Evolutionary conservation across 2,888 invertebrate species (phyloP), one percentile per base, ranked within the genome.

Genomic region (Synanthedon tipuliformis): DNA sequence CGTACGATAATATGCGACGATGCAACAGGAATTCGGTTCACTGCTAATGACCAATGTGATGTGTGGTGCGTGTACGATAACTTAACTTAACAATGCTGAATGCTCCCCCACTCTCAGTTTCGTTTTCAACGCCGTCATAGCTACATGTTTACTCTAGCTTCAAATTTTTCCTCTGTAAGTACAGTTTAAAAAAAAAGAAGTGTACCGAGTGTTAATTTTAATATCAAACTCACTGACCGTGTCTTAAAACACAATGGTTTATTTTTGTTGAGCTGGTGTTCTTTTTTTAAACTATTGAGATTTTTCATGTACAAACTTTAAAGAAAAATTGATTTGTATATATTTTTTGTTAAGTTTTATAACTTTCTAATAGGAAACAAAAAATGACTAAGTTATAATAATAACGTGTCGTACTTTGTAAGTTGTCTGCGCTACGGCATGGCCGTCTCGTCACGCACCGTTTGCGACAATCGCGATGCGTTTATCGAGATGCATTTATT

Each of bases 1-100:
- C 70, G 66, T 67, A 71, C 68, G 74, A 79, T 75, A 78, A 80
- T 23, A 70, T 64, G 63, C 66, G 59, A 59, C 66, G 73, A 73
- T 73, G 72, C 64, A 64, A 68, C 63, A 71, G 73, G 75, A 80
- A 80, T 79, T 75, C 65, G 69, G 70, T 67, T 62, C 65, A 61
- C 63, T 63, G 64, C 65, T 77, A 73, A 75, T 73, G 71, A 68
- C 67, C 66, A 63, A 65, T 67, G 69, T 59, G 10, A 34, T 34
- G 34, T 34, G 34, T 34, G 34, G 34, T 34, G 34, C 34, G 34
- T 34, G 62, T 62, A 66, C 64, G 69, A 71, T 71, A 68, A 67
- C 63, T 63, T 61, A 58, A 57, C 58, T 63, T 61, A 58, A 57
- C 58, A 54, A 56, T 59, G 56, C 57, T 34, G 34, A 34, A 34